Evolutionary conservation across 2,113 vertebrate genomes (phyloP), one percentile per base, ranked within the genome.

Genomic region (Dicerorhinus sumatrensis): DNA sequence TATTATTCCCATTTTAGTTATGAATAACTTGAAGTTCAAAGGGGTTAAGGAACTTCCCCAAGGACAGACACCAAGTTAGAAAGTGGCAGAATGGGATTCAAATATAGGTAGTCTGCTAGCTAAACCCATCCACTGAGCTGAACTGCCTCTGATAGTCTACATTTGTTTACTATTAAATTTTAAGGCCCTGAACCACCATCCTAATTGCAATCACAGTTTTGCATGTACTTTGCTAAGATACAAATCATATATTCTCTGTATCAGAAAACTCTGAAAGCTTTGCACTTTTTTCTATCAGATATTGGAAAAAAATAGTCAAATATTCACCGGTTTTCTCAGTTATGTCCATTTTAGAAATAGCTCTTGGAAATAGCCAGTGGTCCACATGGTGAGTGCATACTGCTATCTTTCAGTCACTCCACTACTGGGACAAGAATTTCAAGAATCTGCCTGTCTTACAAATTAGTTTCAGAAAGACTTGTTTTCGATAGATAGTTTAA

Each of bases 401-500:
- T 69, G 33, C 67, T 82, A 16, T 95, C 62, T 90, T 91, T 73
- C 94, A 88, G 96, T 77, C 87, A 46, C 88, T 83, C 29, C 46
- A 96, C 65, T n/a, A 70, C 48, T 75, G 94, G 70, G 42, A 76
- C 58, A 87, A 89, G 65, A 96, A 94, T 96, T 90, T 91, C 77
- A 97, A 89, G 88, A 80, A 80, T 93, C 89, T 97, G 89, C 70
- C 82, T 63, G 83, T 75, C 91, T 92, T 96, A 94, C 56, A 92
- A 97, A 97, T 97, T 94, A 87, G 79, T 93, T 97, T 97, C 94
- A 89, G 93, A 97, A 96, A 98, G 89, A 88, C 42, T 96, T 97
- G 89, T 96, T 98, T 98, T 96, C 96, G 88, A 90, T 96, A 96
- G 97, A 79, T 79, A 96, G 94, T 98, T 97, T 97, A 92, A 97